phyloP scores from a whole-genome alignment of 2,888 invertebrate genomes.

The Synanthedon formicaeformis region DNA sequence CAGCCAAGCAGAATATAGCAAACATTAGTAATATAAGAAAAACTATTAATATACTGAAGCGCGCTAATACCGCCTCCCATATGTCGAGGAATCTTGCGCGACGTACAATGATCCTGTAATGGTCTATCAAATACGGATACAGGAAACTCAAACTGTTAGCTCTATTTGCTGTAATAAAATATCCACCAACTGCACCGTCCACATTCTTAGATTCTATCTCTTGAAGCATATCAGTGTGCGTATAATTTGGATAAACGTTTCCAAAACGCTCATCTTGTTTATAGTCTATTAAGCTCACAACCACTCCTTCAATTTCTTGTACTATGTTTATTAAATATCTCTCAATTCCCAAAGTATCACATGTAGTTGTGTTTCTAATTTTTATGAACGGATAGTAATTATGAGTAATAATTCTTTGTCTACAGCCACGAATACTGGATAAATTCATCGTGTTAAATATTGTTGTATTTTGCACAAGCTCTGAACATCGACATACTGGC shows the following conservation, averaged over 20 bases:
- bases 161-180: conserved; percentile 5
- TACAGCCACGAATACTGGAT: conserved; percentile 7
- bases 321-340: conserved; percentile 16
- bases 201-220: conserved; percentile 14
- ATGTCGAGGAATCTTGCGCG: conserved; percentile 4
- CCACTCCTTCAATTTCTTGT: conserved; percentile 11
- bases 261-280: conserved; percentile 17
- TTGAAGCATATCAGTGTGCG: conserved; percentile 11
- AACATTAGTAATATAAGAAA: conserved; percentile 10
- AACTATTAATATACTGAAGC: conserved; percentile 2
- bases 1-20: conserved; percentile 13
- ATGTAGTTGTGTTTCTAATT: conserved; percentile 8
- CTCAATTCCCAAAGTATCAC: conserved; percentile 13
- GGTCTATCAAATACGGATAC: conserved; percentile 9
- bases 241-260: conserved; percentile 10
- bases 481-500: conserved; percentile 3
- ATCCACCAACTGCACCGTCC: conserved; percentile 23
- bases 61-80: conserved; percentile 8
- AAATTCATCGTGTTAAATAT: neutral
- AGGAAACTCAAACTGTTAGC: conserved; percentile 5
- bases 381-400: conserved; percentile 20
- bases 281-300: conserved; percentile 14
- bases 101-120: conserved; percentile 6
- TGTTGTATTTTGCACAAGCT: conserved; percentile 1
- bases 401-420: conserved; percentile 14